Evolutionary conservation across 2,797 vertebrate species (phyloP), one percentile per base, ranked within the genome.

Genomic region (Taeniopygia guttata): DNA sequence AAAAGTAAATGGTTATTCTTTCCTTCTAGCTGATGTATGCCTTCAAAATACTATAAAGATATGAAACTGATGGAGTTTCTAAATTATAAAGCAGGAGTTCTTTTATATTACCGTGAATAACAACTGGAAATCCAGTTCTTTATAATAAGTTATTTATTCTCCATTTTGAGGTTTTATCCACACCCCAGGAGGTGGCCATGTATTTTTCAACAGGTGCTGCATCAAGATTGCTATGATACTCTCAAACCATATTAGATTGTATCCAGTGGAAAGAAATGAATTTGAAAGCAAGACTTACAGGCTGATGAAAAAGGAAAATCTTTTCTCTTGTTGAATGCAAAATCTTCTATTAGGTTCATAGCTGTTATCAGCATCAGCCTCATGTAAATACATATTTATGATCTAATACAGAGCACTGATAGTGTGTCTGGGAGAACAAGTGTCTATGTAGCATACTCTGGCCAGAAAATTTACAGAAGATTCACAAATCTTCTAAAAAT

Each of bases 131-230:
- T 87, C 94, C 95, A 94, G 96, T 97, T 96, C 96, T 96, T 96
- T 96, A 95, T 95, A 97, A 94, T 95, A 97, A 97, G 94, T 97
- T 97, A 97, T 97, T 97, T 97, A 97, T 97, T 97, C 96, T 96
- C 94, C 96, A 97, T 97, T 97, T 96, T 96, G 94, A 97, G 97
- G 96, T 97, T 97, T 97, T 97, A 96, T 96, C 96, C 96, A 97
- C 96, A 96, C 95, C 94, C 94, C 96, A 93, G 96, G 97, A 97
- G 95, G 96, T 95, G 90, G 95, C 92, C 88, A 85, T 90, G 87
- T 96, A 97, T 96, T 84, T 95, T 96, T 82, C 59, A 92, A 94
- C 63, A 92, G 86, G 93, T 90, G 45, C 83, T 92, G 78, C 83
- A 70, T 84, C 68, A 92, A 96, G 92, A 95, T 87, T 89, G 86